phyloP scores from a whole-genome alignment of 2,888 invertebrate genomes.

The Patella ulyssiponensis region DNA sequence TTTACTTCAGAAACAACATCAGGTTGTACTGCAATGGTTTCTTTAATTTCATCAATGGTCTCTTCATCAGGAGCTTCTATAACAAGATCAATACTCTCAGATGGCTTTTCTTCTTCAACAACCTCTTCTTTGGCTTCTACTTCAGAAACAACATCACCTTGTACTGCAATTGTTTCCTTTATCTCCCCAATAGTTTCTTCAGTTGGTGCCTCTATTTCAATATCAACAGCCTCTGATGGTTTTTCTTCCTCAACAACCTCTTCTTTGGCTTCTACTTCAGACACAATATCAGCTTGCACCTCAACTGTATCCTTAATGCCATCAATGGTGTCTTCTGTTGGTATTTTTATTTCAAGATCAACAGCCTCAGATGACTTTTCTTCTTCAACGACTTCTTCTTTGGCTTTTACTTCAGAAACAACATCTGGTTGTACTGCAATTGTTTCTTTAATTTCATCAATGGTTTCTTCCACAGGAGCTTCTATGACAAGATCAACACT shows the following conservation, averaged over 20 bases:
- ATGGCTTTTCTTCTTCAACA: constrained; percentile 18
- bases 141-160: constrained; percentile 16
- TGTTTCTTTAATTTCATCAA: constrained; percentile 34
- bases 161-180: constrained; percentile 14
- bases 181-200: constrained; percentile 27
- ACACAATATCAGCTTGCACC: not conserved
- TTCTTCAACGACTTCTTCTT: constrained; percentile 36
- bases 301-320: constrained; percentile 17
- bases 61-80: constrained; percentile 35
- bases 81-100: constrained; percentile 22
- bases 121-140: constrained; percentile 17
- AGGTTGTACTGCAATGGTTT: constrained; percentile 21
- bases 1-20: constrained; percentile 28
- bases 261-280: constrained; percentile 34
- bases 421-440: constrained; percentile 30
- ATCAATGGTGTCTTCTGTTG: constrained; percentile 35
- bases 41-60: constrained; percentile 27
- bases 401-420: constrained; percentile 31
- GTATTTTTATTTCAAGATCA: constrained; percentile 6
- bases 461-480: constrained; percentile 31
- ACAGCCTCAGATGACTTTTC: constrained; percentile 37
- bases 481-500: constrained; percentile 28
- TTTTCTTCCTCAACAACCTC: constrained; percentile 27
- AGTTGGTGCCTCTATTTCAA: constrained; percentile 27
- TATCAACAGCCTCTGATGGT: constrained; percentile 24